Conservation (phyloP, 2,888 invertebrate species). For the Dryobotodes eremita region DNA sequence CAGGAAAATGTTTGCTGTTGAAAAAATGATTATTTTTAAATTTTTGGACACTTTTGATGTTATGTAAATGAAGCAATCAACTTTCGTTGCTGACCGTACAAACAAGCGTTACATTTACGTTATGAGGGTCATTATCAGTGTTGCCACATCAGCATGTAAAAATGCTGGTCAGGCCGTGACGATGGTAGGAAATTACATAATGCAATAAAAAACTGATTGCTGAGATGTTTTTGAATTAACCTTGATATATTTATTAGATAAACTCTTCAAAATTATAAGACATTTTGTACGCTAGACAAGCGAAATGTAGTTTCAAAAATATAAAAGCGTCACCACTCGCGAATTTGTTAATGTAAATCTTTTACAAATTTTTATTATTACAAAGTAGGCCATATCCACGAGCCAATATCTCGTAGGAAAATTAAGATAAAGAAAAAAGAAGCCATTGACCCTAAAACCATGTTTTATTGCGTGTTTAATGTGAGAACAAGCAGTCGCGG, state of each 20-base stretch:
- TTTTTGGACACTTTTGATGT: not conserved
- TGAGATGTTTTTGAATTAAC: not conserved
- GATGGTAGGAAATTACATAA: constrained; percentile 30
- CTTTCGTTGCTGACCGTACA: constrained; percentile 2
- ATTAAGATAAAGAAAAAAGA: constrained; percentile 15
- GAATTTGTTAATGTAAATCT: constrained; percentile 6
- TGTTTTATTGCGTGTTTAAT: constrained; percentile 58
- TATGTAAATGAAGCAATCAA: not conserved
- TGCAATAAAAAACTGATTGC: constrained; percentile 10
- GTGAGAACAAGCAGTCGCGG: constrained; percentile 39
- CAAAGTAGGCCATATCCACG: constrained; percentile 14
- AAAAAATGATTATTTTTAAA: not conserved
- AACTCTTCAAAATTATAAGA: constrained; percentile 8
- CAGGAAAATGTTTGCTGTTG: not conserved
- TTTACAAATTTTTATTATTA: constrained; percentile 21
- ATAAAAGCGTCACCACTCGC: constrained; percentile 12
- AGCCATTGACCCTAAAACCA: constrained; percentile 21
- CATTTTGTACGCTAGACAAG: not conserved
- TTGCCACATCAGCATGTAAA: constrained; percentile 41
- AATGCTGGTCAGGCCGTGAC: constrained; percentile 17
- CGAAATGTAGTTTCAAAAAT: constrained; percentile 14
- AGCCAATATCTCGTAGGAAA: constrained; percentile 34
- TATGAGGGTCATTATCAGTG: constrained; percentile 44
- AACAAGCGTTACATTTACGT: constrained; percentile 20
- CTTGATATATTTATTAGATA: not conserved